A percentile compares a stretch with the other conserved stretches of the same genome.
Evolutionary conservation across 2,797 vertebrate genomes (phyloP).

Genomic region (Mus caroli): DNA sequence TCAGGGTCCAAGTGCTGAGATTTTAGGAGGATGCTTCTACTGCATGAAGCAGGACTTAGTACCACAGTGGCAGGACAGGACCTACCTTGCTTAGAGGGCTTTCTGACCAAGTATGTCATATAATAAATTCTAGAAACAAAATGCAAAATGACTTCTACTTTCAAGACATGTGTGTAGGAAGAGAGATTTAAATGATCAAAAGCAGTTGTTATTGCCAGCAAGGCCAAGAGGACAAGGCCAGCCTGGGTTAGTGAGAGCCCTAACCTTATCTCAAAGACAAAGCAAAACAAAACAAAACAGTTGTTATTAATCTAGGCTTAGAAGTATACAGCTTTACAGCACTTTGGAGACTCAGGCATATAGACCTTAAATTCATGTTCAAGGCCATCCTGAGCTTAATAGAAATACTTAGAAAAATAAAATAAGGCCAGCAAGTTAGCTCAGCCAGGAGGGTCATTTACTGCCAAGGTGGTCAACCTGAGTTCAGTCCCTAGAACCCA

Average conservation of each 20-base stretch:
- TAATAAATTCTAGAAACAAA: conserved; percentile 36
- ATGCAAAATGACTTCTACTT: neutral
- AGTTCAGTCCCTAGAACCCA: neutral
- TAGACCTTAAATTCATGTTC: neutral
- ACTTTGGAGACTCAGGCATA: neutral
- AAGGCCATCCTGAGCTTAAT: neutral
- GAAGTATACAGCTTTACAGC: neutral
- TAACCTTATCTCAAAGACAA: neutral
- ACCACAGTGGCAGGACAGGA: neutral
- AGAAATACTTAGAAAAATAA: neutral
- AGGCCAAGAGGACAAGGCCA: neutral
- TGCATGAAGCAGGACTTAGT: neutral
- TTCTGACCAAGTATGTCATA: neutral
- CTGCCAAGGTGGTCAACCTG: neutral
- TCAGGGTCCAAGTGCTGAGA: neutral
- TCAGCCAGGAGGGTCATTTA: neutral
- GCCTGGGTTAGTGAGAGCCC: neutral
- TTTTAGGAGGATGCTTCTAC: neutral
- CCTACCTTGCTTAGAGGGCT: neutral
- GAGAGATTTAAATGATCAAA: neutral
- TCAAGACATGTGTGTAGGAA: neutral
- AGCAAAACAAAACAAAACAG: neutral
- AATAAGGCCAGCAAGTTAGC: neutral
- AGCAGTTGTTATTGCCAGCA: neutral
- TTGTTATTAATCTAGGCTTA: neutral